phyloP scores from a whole-genome alignment of 92 coral and sea anemone genomes.

The Virgularia gustaviana region DNA sequence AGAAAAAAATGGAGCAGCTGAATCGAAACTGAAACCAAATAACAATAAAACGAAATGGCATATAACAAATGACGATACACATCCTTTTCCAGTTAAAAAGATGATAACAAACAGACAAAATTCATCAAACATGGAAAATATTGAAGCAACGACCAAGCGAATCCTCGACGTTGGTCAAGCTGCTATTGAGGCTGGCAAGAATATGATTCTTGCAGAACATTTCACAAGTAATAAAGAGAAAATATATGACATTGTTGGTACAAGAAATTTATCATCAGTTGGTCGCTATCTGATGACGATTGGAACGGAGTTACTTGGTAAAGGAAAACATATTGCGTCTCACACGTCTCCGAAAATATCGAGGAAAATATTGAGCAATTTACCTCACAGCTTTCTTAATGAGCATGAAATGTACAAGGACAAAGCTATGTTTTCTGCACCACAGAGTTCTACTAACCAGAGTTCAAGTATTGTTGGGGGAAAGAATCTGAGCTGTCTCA shows the following conservation, averaged over 20 bases:
- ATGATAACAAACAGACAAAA: neutral
- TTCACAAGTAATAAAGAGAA: constrained; percentile 16
- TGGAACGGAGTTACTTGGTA: constrained; percentile 63
- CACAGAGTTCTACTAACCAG: neutral
- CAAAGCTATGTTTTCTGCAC: neutral
- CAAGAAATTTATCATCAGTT: constrained; percentile 32
- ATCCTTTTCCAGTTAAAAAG: neutral
- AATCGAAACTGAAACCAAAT: no score
- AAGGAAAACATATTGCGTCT: constrained; percentile 60
- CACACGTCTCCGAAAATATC: neutral
- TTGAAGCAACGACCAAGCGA: constrained; percentile 57
- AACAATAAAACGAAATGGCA: neutral
- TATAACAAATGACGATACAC: neutral
- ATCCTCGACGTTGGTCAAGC: constrained; percentile 77
- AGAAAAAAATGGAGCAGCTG: neutral
- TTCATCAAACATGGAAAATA: neutral
- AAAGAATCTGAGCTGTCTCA: neutral
- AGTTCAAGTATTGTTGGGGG: no score
- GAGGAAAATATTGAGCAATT: neutral
- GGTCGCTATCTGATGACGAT: constrained; percentile 69
- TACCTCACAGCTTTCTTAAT: neutral
- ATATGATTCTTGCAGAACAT: constrained; percentile 49
- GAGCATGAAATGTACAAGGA: neutral
- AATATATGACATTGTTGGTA: constrained; percentile 39
- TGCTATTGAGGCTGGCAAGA: constrained; percentile 73